Evolutionary conservation across 2,797 vertebrate species (phyloP).

Genomic region (Pangasius sanitwongsei): DNA sequence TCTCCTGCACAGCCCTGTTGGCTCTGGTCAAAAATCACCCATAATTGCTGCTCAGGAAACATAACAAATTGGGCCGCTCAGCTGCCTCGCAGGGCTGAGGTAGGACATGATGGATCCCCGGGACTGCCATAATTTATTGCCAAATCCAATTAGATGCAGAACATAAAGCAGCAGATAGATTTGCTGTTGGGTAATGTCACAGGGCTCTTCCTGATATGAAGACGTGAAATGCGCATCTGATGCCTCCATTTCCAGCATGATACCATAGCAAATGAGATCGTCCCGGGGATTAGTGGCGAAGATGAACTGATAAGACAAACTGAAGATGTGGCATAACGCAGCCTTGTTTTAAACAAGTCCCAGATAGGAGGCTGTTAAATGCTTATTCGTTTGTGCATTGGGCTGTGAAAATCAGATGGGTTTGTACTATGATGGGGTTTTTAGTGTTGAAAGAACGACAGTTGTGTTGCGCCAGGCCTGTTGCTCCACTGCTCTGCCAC

Average conservation of each 20-base stretch:
- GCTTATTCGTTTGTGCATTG: constrained; percentile 50
- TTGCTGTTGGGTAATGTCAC: constrained; percentile 70
- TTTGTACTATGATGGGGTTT: constrained; percentile 48
- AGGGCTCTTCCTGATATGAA: constrained; percentile 68
- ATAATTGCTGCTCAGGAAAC: constrained; percentile 83
- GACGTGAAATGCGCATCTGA: constrained; percentile 74
- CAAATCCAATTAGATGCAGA: constrained; percentile 82
- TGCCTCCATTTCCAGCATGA: constrained; percentile 61
- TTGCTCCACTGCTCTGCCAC: constrained; percentile 32
- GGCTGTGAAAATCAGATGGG: constrained; percentile 49
- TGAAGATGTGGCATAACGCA: constrained; percentile 68
- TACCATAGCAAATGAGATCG: constrained; percentile 76
- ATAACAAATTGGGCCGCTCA: constrained; percentile 80
- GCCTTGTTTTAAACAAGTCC: constrained; percentile 64
- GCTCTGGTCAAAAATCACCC: constrained; percentile 77
- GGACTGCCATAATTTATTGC: constrained; percentile 79
- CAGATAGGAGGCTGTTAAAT: constrained; percentile 49
- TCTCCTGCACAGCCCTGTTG: constrained; percentile 57
- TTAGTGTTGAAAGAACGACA: constrained; percentile 43
- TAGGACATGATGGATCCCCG: constrained; percentile 77
- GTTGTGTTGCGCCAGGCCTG: constrained; percentile 37
- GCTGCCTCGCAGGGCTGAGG: constrained; percentile 66
- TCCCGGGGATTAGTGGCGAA: constrained; percentile 77
- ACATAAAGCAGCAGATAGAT: constrained; percentile 81
- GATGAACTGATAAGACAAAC: constrained; percentile 76